phyloP scores from a whole-genome alignment of 2,888 invertebrate genomes.

The Dorcus parallelipipedus region DNA sequence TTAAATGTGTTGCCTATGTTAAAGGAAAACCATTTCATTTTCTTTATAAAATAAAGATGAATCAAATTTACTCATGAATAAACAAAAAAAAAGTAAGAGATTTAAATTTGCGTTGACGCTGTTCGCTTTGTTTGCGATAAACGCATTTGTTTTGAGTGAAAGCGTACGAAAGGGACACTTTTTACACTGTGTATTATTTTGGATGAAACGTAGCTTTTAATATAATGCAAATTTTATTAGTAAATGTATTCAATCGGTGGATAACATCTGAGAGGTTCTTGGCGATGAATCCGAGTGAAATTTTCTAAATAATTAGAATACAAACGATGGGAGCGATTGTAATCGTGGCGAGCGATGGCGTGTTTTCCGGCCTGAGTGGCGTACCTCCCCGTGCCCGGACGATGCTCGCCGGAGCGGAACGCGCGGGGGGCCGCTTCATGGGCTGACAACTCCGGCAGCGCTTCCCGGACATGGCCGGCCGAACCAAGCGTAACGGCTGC shows the following conservation, averaged over 20 bases:
- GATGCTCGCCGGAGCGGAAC: constrained; percentile 25
- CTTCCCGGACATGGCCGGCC: constrained; percentile 40
- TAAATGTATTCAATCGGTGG: not conserved
- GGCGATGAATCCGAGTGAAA: not conserved
- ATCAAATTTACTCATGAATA: no score
- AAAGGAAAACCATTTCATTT: no score
- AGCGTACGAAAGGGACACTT: no score
- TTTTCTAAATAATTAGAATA: not conserved
- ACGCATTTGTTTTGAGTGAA: no score
- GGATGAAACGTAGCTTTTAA: no score
- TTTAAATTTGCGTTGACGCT: no score
- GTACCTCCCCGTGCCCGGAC: constrained; percentile 29
- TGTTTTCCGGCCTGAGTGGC: constrained; percentile 23
- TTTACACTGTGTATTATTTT: no score
- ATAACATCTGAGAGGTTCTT: not conserved
- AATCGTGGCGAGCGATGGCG: constrained; percentile 11
- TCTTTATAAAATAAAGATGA: no score
- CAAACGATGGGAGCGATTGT: constrained; percentile 23
- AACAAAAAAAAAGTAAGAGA: no score
- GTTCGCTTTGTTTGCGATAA: no score
- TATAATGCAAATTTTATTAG: no score
- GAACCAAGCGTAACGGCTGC: constrained; percentile 38
- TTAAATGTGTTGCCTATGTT: no score
- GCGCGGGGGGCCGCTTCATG: constrained; percentile 36
- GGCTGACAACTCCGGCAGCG: constrained; percentile 38